Conservation (phyloP, 2,888 invertebrate species). For the Diadegma fenestrale region DNA sequence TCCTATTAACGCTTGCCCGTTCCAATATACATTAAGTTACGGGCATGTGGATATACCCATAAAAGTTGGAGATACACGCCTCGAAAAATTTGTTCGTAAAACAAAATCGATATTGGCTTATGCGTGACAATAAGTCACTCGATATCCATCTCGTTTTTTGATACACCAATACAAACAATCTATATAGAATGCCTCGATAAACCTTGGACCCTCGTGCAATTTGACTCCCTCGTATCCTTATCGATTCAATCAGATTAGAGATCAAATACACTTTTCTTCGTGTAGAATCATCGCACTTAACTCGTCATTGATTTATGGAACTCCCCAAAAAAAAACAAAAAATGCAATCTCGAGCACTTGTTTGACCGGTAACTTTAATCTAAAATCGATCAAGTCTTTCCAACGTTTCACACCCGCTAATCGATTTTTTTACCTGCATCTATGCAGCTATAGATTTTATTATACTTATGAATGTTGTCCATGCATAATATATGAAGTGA, state of each 20-base stretch:
- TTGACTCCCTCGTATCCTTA: neutral
- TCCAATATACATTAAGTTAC: constrained; percentile 42
- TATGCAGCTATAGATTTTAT: constrained; percentile 12
- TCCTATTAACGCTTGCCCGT: constrained; percentile 63
- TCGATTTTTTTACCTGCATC: constrained; percentile 21
- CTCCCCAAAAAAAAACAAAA: constrained; percentile 5
- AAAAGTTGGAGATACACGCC: constrained; percentile 40
- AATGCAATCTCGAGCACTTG: neutral
- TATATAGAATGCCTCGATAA: neutral
- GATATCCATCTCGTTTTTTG: constrained; percentile 25
- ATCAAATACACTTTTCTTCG: neutral
- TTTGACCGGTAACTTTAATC: constrained; percentile 17
- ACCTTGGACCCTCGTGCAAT: constrained; percentile 6
- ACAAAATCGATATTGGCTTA: constrained; percentile 57
- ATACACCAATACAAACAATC: constrained; percentile 35
- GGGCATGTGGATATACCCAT: constrained; percentile 6
- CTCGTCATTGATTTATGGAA: neutral
- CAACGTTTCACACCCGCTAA: constrained; percentile 50
- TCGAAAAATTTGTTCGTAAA: constrained; percentile 38
- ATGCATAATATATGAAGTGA: neutral
- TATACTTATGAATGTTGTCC: neutral
- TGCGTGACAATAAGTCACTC: constrained; percentile 51
- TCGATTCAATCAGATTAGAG: constrained; percentile 11
- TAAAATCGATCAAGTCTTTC: constrained; percentile 38
- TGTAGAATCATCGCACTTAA: neutral